Percentiles rank a stretch among this genome's conserved stretches.
These are phyloP conservation scores for Tetragonula carbonaria DNA, from an alignment of 2,888 invertebrate genomes.

Conservation along the genomic window DNA sequence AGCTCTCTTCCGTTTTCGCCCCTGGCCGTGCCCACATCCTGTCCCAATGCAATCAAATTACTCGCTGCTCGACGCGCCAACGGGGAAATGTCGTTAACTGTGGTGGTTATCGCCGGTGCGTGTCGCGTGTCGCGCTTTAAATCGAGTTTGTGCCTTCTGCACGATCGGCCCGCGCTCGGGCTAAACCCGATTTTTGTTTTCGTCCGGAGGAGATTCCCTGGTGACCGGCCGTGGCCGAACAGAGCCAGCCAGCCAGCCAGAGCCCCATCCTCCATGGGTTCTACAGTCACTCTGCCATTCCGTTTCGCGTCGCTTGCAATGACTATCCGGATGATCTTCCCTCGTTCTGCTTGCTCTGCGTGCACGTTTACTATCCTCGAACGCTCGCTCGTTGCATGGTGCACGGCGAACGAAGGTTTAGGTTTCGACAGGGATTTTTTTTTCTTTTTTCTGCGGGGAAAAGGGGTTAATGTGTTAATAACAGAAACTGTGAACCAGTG, in stretches of 20 bases:
- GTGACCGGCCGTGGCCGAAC: conserved; percentile 34
- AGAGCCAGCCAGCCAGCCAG: background rate
- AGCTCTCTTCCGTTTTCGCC: conserved; percentile 28
- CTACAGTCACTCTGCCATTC: conserved; percentile 21
- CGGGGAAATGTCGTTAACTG: conserved; percentile 82
- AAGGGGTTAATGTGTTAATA: too few species aligned
- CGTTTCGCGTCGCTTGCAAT: conserved; percentile 26
- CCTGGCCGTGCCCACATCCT: conserved; percentile 63
- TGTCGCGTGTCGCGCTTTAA: conserved; percentile 80
- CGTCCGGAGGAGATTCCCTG: conserved; percentile 60
- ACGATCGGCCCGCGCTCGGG: conserved; percentile 53
- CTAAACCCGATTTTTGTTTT: conserved; percentile 71
- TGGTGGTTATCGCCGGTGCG: conserved; percentile 80
- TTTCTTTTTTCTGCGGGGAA: too few species aligned
- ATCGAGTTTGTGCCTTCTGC: conserved; percentile 80
- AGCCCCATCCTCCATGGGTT: background rate
- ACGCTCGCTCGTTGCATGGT: conserved; percentile 1
- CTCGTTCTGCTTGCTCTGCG: background rate
- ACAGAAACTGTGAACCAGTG: too few species aligned
- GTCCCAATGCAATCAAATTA: conserved; percentile 79
- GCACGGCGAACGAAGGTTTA: background rate
- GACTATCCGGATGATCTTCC: conserved; percentile 1
- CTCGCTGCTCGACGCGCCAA: conserved; percentile 80
- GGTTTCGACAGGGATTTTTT: background rate
- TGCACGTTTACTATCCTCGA: background rate